Base-by-base conservation (phyloP, 1,140 invertebrate genomes). In the Aphelinus certus region DNA sequence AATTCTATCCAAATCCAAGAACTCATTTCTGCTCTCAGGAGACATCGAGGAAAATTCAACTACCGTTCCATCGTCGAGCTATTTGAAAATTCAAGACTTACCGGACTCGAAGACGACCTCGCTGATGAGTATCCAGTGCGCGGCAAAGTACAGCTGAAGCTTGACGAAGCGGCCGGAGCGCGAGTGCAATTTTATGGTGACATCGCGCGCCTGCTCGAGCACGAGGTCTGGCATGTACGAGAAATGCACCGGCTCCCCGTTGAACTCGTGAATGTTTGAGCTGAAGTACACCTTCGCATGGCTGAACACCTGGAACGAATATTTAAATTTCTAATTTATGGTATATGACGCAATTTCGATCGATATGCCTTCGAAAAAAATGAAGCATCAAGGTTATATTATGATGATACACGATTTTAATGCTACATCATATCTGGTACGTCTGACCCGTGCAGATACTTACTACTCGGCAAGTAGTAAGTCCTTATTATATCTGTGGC, bases 61-160 rank as follows among this genome's bases (percentile, higher is more conserved):
- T 79, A 78, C 68, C 3, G 10, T 10, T 55, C 0, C 51, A 53
- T 53, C 51, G 51, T 53, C 0, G 51, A 6, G 4, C 51, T 9
- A 6, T 53, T 0, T 9, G 4, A 6, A 4, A 0, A 53, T 53
- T 6, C 4, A 9, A 46, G 0, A 61, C 74, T 91, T 86, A 94
- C 93, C 92, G 79, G 93, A 94, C 82, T 93, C 92, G 81, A 95
- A 95, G 71, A 91, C 91, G 66, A 97, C 91, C 87, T 97, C 96
- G 82, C 95, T 96, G 77, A 97, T 90, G 89, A 97, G 91, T 78
- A 97, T 93, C 95, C 95, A 97, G 76, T 91, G 90, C 4, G 93
- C 90, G 63, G 94, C 93, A 83, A 97, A 97, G 87, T 93, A 95
- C 47, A 97, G 90, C 81, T 95, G 93, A 58, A 96, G 86, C 83